phyloP scores from a whole-genome alignment of 2,113 vertebrate genomes.

The Falco punctatus region DNA sequence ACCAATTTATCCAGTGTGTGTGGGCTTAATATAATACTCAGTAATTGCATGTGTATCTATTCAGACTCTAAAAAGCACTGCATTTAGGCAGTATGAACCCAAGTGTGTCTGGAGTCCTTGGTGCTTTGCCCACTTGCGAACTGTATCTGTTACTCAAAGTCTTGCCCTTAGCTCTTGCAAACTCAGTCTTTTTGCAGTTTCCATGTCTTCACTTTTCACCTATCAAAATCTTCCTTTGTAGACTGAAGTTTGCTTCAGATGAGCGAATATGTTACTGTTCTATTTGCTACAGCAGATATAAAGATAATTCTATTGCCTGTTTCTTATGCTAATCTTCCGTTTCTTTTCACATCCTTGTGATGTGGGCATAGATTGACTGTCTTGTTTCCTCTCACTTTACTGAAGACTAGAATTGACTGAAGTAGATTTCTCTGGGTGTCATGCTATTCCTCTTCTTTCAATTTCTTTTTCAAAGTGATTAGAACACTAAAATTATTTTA shows the following conservation, averaged over 20 bases:
- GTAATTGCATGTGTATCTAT: neutral
- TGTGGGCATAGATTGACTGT: neutral
- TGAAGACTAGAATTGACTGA: neutral
- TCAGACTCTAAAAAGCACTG: neutral
- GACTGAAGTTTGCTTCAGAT: neutral
- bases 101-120: neutral
- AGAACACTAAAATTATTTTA: neutral
- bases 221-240: neutral
- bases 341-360: neutral
- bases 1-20: rapidly evolving
- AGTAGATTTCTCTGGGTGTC: neutral
- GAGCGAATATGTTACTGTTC: neutral
- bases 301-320: neutral
- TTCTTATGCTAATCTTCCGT: neutral
- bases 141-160: neutral
- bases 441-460: neutral
- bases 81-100: neutral
- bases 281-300: neutral
- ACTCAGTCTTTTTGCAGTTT: neutral
- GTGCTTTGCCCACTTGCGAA: neutral
- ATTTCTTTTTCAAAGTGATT: neutral
- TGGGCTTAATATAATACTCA: neutral
- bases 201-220: neutral
- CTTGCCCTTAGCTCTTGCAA: neutral
- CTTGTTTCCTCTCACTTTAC: neutral